These are phyloP conservation scores for Spisula subtruncata DNA, from an alignment of 2,888 invertebrate genomes.

Conservation along the genomic window DNA sequence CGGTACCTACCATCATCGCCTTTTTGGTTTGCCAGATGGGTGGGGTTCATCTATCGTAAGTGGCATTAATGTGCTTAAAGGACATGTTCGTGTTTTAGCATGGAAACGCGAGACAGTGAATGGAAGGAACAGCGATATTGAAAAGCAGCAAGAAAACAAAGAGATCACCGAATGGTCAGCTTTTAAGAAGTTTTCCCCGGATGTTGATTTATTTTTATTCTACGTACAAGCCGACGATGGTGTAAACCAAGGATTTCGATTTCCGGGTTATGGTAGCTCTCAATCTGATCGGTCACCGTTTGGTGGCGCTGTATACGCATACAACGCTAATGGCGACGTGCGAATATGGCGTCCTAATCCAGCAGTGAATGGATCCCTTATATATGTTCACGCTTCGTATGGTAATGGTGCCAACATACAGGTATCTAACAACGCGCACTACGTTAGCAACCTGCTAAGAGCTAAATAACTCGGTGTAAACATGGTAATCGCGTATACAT, in stretches of 20 bases:
- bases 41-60: slow-evolving; percentile 20
- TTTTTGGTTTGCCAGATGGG: slow-evolving; percentile 43
- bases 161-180: slow-evolving; percentile 26
- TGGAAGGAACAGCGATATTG: background rate
- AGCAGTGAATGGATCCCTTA: slow-evolving; percentile 34
- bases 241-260: slow-evolving; percentile 59
- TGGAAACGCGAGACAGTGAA: slow-evolving; percentile 1
- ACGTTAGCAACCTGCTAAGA: slow-evolving; percentile 37
- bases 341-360: slow-evolving; percentile 56
- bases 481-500: too few species aligned
- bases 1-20: background rate
- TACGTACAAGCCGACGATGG: slow-evolving; percentile 53
- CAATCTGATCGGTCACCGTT: slow-evolving; percentile 36
- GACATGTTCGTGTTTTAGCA: slow-evolving; percentile 34
- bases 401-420: slow-evolving; percentile 55
- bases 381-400: slow-evolving; percentile 49
- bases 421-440: slow-evolving; percentile 46
- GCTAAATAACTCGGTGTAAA: background rate
- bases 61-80: background rate
- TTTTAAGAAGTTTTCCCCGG: background rate
- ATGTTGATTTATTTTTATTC: slow-evolving; percentile 46
- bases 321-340: slow-evolving; percentile 43
- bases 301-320: slow-evolving; percentile 59
- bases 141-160: background rate
- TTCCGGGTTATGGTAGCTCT: slow-evolving; percentile 53